Evolutionary conservation across 64 coral and sea anemone genomes (phyloP), one percentile per base, ranked within the genome.

Genomic region (Anthopleura sola): DNA sequence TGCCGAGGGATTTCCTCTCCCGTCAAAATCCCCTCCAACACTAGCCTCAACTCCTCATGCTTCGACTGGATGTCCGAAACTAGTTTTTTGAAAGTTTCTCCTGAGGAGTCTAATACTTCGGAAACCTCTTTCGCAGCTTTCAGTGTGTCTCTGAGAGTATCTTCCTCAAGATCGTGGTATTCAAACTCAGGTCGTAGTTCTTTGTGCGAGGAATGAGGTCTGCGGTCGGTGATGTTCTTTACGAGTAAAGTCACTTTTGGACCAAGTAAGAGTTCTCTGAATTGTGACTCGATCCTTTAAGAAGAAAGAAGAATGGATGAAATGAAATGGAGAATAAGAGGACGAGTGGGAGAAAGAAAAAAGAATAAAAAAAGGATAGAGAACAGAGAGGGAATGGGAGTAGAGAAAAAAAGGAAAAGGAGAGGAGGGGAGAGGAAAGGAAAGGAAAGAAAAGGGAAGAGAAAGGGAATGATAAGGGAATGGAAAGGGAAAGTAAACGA

Each of bases 261-360:
- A 48, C 76, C 76, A 79, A 79, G 76, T 48, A 79, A 79, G 47
- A 79, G 76, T 44, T 79, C 44, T 46, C 10, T 44, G 44, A 79
- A 79, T 13, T 79, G n/a, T 23, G 38, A 44, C 24, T 79, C 76
- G 24, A 79, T 79, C 24, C 76, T 79, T 33, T 3, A 79, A 79
- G 6, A 10, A 79, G 17, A 34, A 37, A 33, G 18, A 77, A 77
- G 12, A 77, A 17, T 19, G 31, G 37, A 3, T 3, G 14, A 77
- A 23, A 77, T 0, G 50, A 77, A 34, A 20, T 40, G 32, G 37
- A 77, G 75, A 15, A 18, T 33, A 31, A 2, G 15, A 77, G 34
- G 14, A 4, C 37, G 74, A 29, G 31, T 33, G 31, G 74, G 3
- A 77, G 18, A 0, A 2, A 21, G 5, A 48, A 18, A 44, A 17